Conservation (phyloP, 2,113 vertebrate species). For the Hipposideros armiger region DNA sequence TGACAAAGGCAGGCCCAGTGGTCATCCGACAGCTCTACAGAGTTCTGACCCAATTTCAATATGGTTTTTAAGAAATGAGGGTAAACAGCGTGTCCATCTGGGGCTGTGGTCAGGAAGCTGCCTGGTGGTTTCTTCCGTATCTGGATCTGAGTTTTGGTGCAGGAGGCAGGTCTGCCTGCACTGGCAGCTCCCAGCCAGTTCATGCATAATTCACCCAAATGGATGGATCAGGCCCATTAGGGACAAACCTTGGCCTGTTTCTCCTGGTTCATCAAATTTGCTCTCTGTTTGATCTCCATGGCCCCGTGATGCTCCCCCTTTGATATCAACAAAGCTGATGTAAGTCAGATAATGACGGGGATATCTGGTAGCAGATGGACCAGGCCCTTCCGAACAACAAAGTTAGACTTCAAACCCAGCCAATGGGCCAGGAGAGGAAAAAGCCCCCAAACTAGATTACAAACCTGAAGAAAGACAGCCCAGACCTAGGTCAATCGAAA, state of each 20-base stretch:
- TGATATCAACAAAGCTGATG: background rate
- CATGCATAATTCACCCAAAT: conserved; percentile 31
- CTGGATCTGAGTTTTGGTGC: background rate
- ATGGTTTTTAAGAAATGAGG: background rate
- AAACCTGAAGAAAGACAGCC: background rate
- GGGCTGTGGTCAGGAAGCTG: background rate
- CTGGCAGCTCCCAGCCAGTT: background rate
- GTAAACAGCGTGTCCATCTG: background rate
- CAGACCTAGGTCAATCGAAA: background rate
- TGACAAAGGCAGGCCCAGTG: background rate
- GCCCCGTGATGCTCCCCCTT: conserved; percentile 16
- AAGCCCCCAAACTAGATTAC: background rate
- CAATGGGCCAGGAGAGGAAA: background rate
- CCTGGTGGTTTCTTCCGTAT: background rate
- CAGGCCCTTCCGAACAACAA: background rate
- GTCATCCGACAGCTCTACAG: background rate
- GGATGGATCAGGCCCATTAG: background rate
- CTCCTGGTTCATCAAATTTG: background rate
- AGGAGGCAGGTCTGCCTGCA: background rate
- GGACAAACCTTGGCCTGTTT: conserved; percentile 18
- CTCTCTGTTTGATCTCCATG: conserved; percentile 61
- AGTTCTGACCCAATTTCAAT: background rate
- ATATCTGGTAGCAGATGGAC: conserved; percentile 31
- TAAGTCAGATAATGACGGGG: conserved; percentile 14
- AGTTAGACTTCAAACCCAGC: background rate